Conservation (phyloP, 2,113 vertebrate genomes). For the Brachyhypopomus gauderio region DNA sequence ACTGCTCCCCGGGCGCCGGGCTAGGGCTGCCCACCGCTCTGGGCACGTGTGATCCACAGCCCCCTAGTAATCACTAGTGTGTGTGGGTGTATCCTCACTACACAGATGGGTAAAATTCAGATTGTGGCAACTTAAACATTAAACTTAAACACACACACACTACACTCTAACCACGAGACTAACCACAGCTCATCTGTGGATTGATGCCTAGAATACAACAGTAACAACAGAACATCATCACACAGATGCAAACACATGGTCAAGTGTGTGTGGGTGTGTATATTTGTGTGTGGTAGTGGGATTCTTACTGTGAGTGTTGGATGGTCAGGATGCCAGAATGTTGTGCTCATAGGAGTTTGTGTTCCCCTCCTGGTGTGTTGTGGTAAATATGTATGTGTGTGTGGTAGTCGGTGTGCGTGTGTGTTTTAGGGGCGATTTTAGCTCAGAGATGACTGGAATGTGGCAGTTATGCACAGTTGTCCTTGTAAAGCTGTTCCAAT, state of each 20-base stretch:
- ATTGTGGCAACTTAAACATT: too few species aligned
- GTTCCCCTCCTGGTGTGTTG: constrained; percentile 33
- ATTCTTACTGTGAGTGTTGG: constrained; percentile 29
- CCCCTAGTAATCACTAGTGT: too few species aligned
- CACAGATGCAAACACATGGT: too few species aligned
- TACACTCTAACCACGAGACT: too few species aligned
- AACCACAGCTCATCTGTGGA: too few species aligned
- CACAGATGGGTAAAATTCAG: too few species aligned
- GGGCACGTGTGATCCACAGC: too few species aligned
- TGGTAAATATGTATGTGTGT: constrained; percentile 34
- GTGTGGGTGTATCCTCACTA: too few species aligned
- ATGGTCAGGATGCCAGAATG: constrained; percentile 39
- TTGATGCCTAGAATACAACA: too few species aligned
- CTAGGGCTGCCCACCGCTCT: background rate
- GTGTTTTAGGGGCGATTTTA: constrained; percentile 3
- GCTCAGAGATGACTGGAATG: constrained; percentile 24
- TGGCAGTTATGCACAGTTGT: constrained; percentile 39
- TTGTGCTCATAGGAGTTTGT: constrained; percentile 42
- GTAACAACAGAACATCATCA: too few species aligned
- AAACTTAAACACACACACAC: constrained; percentile 19
- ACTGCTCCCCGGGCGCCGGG: too few species aligned
- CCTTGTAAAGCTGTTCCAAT: constrained; percentile 25
- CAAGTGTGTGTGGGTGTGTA: background rate
- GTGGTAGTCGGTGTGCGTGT: constrained; percentile 19
- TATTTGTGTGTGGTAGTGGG: constrained; percentile 29